Conservation (phyloP, 2,888 invertebrate genomes). For the Melanostoma scalare region DNA sequence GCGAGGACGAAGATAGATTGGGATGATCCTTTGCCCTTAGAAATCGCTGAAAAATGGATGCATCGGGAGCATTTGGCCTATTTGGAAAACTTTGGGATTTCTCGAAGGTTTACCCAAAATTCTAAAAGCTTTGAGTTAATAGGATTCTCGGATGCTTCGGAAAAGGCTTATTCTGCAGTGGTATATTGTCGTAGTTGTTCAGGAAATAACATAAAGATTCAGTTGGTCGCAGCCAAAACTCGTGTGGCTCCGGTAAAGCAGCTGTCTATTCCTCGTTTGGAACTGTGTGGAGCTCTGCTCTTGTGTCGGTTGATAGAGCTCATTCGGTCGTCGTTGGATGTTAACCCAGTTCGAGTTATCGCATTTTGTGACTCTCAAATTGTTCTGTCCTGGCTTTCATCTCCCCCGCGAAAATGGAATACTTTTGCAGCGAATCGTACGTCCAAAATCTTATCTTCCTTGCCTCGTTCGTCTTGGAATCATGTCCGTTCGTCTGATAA, state of each 20-base stretch:
- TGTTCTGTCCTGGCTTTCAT: slow-evolving; percentile 71
- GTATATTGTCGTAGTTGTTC: slow-evolving; percentile 36
- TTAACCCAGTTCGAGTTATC: slow-evolving; percentile 21
- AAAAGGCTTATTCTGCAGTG: slow-evolving; percentile 30
- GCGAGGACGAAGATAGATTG: slow-evolving; percentile 29
- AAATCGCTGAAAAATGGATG: slow-evolving; percentile 21
- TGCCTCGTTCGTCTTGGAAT: slow-evolving; percentile 52
- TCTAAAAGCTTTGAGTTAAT: too few species aligned
- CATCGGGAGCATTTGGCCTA: slow-evolving; percentile 4
- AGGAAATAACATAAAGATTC: background rate
- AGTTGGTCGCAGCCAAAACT: slow-evolving; percentile 16
- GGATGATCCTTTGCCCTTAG: slow-evolving; percentile 21
- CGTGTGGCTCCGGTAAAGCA: slow-evolving; percentile 47
- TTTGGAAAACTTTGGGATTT: slow-evolving; percentile 26
- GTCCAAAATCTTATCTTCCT: slow-evolving; percentile 54
- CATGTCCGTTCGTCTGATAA: slow-evolving; percentile 71
- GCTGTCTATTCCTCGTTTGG: slow-evolving; percentile 38
- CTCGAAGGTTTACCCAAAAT: background rate
- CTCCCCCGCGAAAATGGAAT: slow-evolving; percentile 31
- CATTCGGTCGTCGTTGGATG: background rate
- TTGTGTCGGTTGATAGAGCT: slow-evolving; percentile 18
- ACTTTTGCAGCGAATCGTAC: slow-evolving; percentile 60
- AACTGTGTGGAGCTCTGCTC: slow-evolving; percentile 62
- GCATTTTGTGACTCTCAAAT: slow-evolving; percentile 62
- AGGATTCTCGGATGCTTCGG: slow-evolving; percentile 24